Base-by-base conservation (phyloP, 1,140 invertebrate species). In the Chionoecetes opilio region DNA sequence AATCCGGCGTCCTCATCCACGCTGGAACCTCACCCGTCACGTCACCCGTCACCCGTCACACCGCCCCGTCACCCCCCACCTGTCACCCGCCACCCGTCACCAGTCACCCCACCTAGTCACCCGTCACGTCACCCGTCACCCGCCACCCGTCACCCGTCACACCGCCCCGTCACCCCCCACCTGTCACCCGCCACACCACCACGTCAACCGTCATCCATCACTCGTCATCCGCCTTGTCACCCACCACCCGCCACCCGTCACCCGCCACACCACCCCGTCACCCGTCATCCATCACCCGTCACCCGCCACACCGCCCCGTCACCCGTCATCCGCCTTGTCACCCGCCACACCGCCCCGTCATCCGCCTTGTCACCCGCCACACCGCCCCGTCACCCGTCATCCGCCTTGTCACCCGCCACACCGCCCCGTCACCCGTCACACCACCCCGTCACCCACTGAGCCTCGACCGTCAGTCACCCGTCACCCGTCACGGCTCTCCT, bases 41-140 rank as follows among this genome's bases (percentile, higher is more conserved):
- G 5, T 46, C 41, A 46, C 63, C 63, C 31, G 34, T 91, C 89
- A 91, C 84, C 84, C 84, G 32, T 11, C 84, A 17, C 29, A 86
- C 35, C 32, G 8, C 0, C 3, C 84, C 35, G 29, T 38, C 84
- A 31, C 84, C 82, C 3, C 3, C 6, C 82, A 9, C 82, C 31
- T 6, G 31, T 32, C 82, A 84, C 26, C 82, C 82, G 26, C 26
- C 31, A n/a, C 82, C 26, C 3, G 2, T 34, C 32, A 34, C 3
- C 84, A 17, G 32, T 38, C 84, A 86, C 84, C 6, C n/a, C 32
- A 38, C 11, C 31, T 26, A 5, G 5, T 46, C 41, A 5, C 5
- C 82, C 8, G 82, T 32, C 82, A 6, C n/a, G n/a, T n/a, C 82
- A 9, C 82, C 82, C 82, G 31, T 84, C 26, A 84, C 82, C 82